Base-by-base conservation (phyloP, 1,140 invertebrate species). In the Sitodiplosis mosellana region DNA sequence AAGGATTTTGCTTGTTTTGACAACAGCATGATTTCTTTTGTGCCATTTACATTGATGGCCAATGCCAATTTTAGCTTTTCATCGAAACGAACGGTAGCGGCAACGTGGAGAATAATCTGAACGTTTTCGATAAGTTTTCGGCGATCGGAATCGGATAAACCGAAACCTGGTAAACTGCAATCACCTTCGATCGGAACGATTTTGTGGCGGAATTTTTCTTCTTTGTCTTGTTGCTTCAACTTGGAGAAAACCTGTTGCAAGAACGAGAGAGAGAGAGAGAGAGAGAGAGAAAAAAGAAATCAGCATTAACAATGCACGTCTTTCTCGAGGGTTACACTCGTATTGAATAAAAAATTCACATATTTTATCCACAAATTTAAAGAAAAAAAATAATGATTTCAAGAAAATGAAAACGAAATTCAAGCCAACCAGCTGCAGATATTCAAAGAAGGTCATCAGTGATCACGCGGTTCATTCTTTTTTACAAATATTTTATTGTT, bases 1-100 rank as follows among this genome's bases (percentile, higher is more conserved):
- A 78, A 56, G 1, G 68, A 60, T 12, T 69, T 64, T 55, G 76
- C 76, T 50, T 75, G 66, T 52, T 67, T 72, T 0, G 74, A 76
- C 17, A 81, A 56, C 33, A 68, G 60, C 3, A 80, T 59, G 56
- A 84, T 73, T 34, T 77, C 70, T 54, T 76, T 74, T 6, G 80
- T 79, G 7, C 74, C 72, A 33, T 68, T 55, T 0, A 77, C 67
- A 58, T 81, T 80, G 41, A 78, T 76, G 12, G 66, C 70, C 2
- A 76, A 67, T 0, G 76, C 69, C 20, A 66, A 55, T 57, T 78
- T 77, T 2, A 95, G 63, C 51, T 81, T 78, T 65, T 92, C 87
- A 60, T 91, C 81, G 58, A 93, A 90, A 40, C 82, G 80, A 1
- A 91, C 73, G 1, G 87, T 89, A 1, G 87, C 87, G 0, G 87